Conservation (phyloP, 1,140 invertebrate species). For the Wiebesia pumilae region DNA sequence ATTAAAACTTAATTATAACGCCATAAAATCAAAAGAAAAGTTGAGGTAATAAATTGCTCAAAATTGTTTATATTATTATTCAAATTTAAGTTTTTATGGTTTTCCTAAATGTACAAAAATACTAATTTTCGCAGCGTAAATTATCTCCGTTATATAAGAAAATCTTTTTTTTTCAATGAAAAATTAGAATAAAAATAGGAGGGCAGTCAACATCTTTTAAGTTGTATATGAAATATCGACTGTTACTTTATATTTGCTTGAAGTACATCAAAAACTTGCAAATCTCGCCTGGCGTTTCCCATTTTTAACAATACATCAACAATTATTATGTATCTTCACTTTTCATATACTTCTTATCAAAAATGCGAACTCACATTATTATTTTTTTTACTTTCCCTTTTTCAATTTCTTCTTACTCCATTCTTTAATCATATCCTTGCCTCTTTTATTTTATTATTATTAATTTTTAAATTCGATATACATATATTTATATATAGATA, state of each 20-base stretch:
- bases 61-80: background rate
- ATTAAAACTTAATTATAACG: background rate
- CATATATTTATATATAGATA: slow-evolving; percentile 72
- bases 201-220: background rate
- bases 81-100: background rate
- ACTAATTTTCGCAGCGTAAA: background rate
- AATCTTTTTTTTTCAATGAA: background rate
- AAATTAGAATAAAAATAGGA: background rate
- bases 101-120: slow-evolving; percentile 7
- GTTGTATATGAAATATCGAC: slow-evolving; percentile 31
- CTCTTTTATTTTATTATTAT: slow-evolving; percentile 46
- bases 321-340: slow-evolving; percentile 54
- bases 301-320: slow-evolving; percentile 24
- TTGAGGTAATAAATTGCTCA: slow-evolving; percentile 1
- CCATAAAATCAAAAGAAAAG: background rate
- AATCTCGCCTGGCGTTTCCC: slow-evolving; percentile 38
- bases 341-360: slow-evolving; percentile 50
- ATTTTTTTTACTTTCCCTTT: slow-evolving; percentile 13
- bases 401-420: slow-evolving; percentile 3
- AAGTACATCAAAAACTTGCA: background rate
- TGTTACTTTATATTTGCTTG: background rate
- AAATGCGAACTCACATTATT: slow-evolving; percentile 21
- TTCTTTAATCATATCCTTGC: slow-evolving; percentile 41
- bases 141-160: background rate
- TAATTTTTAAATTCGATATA: slow-evolving; percentile 66